phyloP scores from a whole-genome alignment of 2,797 vertebrate genomes.

The Sebastes trivittatus region DNA sequence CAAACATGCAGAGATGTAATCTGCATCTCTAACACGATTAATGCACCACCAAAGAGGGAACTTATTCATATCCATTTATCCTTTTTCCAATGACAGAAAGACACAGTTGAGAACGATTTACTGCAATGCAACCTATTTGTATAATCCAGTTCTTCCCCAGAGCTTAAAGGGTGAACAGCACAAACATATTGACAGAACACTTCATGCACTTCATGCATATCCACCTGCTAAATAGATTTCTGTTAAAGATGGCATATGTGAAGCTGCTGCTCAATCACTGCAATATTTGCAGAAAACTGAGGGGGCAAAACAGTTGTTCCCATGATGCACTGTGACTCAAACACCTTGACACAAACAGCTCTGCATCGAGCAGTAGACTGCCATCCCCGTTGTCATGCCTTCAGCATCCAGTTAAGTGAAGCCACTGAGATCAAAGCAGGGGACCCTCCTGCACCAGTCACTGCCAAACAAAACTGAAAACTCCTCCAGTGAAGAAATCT shows the following conservation, averaged over 20 bases:
- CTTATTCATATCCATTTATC: slow-evolving; percentile 50
- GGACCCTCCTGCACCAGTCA: slow-evolving; percentile 32
- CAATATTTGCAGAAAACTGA: slow-evolving; percentile 1
- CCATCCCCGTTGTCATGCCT: slow-evolving; percentile 59
- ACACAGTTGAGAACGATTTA: slow-evolving; percentile 9
- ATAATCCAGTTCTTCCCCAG: slow-evolving; percentile 35
- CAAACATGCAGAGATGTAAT: slow-evolving; percentile 51
- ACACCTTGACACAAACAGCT: slow-evolving; percentile 61
- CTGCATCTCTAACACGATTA: slow-evolving; percentile 62
- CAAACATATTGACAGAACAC: slow-evolving; percentile 31
- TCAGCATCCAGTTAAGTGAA: slow-evolving; percentile 61
- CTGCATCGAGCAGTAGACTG: slow-evolving; percentile 27
- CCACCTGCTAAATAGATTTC: slow-evolving; percentile 36
- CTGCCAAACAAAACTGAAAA: slow-evolving; percentile 40
- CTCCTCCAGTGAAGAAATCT: slow-evolving; percentile 36
- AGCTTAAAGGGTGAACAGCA: slow-evolving; percentile 16
- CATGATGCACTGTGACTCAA: slow-evolving; percentile 39
- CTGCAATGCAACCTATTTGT: slow-evolving; percentile 25
- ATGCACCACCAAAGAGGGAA: slow-evolving; percentile 30
- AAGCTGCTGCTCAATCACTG: slow-evolving; percentile 9
- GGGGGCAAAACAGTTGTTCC: slow-evolving; percentile 29
- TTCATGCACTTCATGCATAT: slow-evolving; percentile 24
- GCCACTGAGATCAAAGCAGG: slow-evolving; percentile 64
- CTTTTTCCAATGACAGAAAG: slow-evolving; percentile 29
- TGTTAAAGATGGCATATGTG: background rate